Evolutionary conservation across 2,113 vertebrate species (phyloP).

Genomic region (Aegithalos caudatus): DNA sequence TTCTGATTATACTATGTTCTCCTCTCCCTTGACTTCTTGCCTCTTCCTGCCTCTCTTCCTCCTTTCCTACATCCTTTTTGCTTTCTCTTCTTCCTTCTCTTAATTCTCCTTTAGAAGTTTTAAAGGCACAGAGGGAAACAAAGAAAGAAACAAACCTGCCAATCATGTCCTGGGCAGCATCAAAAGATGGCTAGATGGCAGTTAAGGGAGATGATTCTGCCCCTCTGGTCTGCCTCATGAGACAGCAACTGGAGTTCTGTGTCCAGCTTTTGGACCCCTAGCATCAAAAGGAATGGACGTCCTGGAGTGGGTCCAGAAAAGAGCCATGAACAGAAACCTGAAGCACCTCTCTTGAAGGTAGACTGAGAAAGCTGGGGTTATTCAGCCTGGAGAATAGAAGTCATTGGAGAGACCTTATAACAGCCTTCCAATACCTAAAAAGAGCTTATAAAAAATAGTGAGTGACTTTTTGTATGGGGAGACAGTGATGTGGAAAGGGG

Average conservation of each 20-base stretch:
- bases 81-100: background rate
- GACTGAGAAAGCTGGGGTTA: background rate
- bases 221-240: background rate
- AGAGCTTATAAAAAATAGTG: too few species aligned
- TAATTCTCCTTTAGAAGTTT: background rate
- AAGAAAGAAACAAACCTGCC: background rate
- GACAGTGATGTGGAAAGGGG: background rate
- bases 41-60: background rate
- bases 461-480: background rate
- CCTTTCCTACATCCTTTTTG: background rate
- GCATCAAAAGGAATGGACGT: background rate
- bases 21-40: background rate
- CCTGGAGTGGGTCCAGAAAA: background rate
- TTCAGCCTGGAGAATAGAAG: background rate
- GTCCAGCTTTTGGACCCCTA: background rate
- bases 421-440: background rate
- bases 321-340: background rate
- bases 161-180: rapidly evolving
- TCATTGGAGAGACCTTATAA: background rate
- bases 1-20: background rate
- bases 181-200: background rate
- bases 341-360: background rate
- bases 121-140: background rate
- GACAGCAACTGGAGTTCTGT: background rate
- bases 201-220: background rate